phyloP scores from a whole-genome alignment of 1,140 invertebrate species.

The Drosophila lini region DNA sequence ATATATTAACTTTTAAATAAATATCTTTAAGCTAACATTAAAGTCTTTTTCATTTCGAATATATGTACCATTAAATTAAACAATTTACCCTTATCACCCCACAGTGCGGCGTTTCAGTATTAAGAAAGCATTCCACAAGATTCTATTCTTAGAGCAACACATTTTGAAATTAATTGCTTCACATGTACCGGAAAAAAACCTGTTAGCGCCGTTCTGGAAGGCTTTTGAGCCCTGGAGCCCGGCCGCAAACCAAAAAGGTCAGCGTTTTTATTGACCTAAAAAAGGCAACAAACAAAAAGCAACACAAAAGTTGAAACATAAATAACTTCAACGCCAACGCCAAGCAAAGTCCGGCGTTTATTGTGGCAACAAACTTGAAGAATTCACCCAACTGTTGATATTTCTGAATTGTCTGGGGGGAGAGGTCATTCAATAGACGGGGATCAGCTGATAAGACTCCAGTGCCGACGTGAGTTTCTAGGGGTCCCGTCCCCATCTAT shows the following conservation, averaged over 20 bases:
- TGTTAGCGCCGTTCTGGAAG: conserved; percentile 53
- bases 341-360: conserved; percentile 30
- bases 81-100: not conserved
- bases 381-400: conserved; percentile 54
- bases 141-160: conserved; percentile 38
- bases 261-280: conserved; percentile 66
- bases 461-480: conserved; percentile 10
- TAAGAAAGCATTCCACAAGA: not conserved
- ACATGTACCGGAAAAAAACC: conserved; percentile 50
- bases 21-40: not conserved
- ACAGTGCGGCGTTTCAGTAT: not conserved
- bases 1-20: not conserved
- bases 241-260: conserved; percentile 57
- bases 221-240: conserved; percentile 38
- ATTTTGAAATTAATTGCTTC: conserved; percentile 60
- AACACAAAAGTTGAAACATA: conserved; percentile 21
- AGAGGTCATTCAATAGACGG: conserved; percentile 42
- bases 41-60: accelerated
- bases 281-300: conserved; percentile 27
- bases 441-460: conserved; percentile 55
- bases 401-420: conserved; percentile 32
- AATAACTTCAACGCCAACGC: conserved; percentile 28
- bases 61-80: not conserved
- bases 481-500: not conserved
- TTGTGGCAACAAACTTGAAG: conserved; percentile 46